A percentile compares a stretch with the other conserved stretches of the same genome.
Evolutionary conservation across 2,888 invertebrate species (phyloP).

Genomic region (Chloroclystis v-ata): DNA sequence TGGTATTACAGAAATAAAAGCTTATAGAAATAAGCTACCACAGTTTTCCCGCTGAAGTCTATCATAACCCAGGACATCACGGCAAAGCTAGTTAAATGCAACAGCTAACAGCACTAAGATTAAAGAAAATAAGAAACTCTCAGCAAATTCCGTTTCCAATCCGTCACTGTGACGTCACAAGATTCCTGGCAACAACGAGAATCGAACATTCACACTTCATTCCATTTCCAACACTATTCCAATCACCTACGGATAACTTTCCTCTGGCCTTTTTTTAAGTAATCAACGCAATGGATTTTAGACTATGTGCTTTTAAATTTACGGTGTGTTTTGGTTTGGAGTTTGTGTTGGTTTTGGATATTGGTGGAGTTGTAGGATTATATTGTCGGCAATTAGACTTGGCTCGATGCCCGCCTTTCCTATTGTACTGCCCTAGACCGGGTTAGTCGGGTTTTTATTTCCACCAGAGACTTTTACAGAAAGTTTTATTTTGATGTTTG

Average conservation of each 20-base stretch:
- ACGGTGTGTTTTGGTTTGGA: conserved; percentile 13
- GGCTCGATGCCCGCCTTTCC: conserved; percentile 34
- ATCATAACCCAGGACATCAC: no score
- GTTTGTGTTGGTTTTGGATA: conserved; percentile 6
- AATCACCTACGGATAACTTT: conserved; percentile 5
- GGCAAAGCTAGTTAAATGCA: no score
- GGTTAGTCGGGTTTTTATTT: conserved; percentile 14
- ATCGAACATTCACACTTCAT: conserved; percentile 8
- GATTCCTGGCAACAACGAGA: conserved; percentile 23
- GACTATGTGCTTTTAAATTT: neutral
- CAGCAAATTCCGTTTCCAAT: conserved; percentile 17
- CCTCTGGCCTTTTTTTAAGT: conserved; percentile 4
- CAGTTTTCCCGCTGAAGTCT: no score
- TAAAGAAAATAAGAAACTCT: conserved; percentile 13
- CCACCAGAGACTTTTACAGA: neutral
- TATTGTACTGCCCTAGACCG: conserved; percentile 15
- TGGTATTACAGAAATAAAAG: no score
- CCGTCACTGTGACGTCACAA: conserved; percentile 26
- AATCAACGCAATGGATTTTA: conserved; percentile 3
- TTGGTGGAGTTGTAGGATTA: conserved; percentile 23
- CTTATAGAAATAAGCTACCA: no score
- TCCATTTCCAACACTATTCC: conserved; percentile 8
- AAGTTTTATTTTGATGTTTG: no score
- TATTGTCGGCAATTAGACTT: conserved; percentile 34
- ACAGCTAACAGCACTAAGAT: conserved; percentile 16